Evolutionary conservation across 2,113 vertebrate species (phyloP).

Genomic region (Numida meleagris): DNA sequence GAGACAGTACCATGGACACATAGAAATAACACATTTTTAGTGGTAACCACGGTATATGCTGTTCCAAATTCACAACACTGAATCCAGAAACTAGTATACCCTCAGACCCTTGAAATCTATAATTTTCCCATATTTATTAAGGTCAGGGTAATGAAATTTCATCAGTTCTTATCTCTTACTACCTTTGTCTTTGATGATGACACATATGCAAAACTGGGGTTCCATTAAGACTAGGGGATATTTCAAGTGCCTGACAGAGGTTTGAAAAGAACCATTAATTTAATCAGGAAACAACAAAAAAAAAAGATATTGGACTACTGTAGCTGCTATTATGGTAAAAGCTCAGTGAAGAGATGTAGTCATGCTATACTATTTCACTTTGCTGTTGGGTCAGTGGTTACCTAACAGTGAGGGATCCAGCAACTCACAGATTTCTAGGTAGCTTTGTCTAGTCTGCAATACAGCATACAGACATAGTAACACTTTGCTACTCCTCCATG

Average conservation of each 20-base stretch:
- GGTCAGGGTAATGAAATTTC: neutral
- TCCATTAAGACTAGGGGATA: neutral
- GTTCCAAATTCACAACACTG: neutral
- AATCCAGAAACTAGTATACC: neutral
- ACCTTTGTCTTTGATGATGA: neutral
- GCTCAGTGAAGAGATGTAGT: neutral
- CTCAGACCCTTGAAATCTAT: neutral
- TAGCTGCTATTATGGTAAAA: neutral
- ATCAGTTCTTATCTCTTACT: neutral
- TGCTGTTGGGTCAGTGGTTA: neutral
- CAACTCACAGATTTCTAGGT: neutral
- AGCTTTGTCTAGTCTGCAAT: neutral
- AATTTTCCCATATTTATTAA: neutral
- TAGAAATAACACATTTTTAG: neutral
- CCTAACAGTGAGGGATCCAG: neutral
- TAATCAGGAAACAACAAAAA: neutral
- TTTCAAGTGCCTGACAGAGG: neutral
- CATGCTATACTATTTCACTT: neutral
- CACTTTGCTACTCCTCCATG: neutral
- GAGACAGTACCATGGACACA: neutral
- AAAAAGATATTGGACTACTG: neutral
- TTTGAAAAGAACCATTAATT: neutral
- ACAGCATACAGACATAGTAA: neutral
- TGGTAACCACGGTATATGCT: neutral
- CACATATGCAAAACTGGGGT: neutral